Evolutionary conservation across 2,888 invertebrate species (phyloP).

Genomic region (Hybos culiciformis): DNA sequence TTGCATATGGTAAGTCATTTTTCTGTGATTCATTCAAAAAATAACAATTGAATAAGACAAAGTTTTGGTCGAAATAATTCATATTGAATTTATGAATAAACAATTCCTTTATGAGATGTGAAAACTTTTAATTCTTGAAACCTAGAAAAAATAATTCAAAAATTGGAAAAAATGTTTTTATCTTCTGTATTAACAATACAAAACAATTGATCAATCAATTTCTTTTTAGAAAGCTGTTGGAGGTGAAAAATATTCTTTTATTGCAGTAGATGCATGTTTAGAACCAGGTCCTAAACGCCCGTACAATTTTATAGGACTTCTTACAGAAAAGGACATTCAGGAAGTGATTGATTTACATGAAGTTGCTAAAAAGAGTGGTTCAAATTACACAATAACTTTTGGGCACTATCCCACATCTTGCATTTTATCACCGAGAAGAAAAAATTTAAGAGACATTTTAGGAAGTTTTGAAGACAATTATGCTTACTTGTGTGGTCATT

Average conservation of each 20-base stretch:
- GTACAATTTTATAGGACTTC: constrained; percentile 77
- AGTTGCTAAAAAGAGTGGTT: constrained; percentile 38
- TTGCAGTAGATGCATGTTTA: constrained; percentile 76
- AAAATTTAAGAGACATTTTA: constrained; percentile 42
- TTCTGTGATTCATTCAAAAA: neutral
- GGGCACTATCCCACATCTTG: constrained; percentile 88
- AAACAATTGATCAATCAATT: neutral
- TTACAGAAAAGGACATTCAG: constrained; percentile 44
- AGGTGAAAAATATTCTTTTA: constrained; percentile 56
- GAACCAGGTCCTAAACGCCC: constrained; percentile 76
- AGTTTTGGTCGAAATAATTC: no score
- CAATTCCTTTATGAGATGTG: neutral
- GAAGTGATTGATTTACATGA: constrained; percentile 43
- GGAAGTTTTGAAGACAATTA: constrained; percentile 47
- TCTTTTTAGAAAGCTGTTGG: constrained; percentile 35
- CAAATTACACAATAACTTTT: constrained; percentile 61
- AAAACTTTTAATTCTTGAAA: neutral
- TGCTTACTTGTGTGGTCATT: constrained; percentile 80
- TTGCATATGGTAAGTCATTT: constrained; percentile 45
- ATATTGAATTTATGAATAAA: neutral
- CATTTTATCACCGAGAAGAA: constrained; percentile 47
- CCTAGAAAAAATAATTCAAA: neutral
- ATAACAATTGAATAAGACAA: neutral
- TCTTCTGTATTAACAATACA: neutral
- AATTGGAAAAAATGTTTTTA: neutral